Conservation (phyloP, 2,797 vertebrate species). For the Cheirogaleus major region DNA sequence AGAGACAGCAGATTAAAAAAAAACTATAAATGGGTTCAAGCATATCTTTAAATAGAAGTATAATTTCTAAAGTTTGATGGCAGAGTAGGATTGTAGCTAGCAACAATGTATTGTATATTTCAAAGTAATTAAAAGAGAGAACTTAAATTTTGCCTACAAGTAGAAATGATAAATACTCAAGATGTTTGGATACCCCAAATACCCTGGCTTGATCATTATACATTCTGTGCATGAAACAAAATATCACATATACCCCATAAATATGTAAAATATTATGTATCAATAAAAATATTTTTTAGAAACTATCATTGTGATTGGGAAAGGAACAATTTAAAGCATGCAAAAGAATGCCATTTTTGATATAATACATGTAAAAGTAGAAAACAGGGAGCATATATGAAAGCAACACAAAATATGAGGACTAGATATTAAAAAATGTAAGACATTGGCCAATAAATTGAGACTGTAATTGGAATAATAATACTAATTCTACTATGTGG, state of each 20-base stretch:
- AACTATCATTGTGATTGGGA: not conserved
- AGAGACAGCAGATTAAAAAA: not conserved
- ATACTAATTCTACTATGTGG: not conserved
- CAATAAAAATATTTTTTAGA: not conserved
- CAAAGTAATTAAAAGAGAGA: not conserved
- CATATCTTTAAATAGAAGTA: not conserved
- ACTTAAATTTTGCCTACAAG: not conserved
- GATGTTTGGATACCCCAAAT: too few species aligned
- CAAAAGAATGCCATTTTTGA: not conserved
- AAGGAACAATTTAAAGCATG: not conserved
- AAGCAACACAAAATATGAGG: not conserved
- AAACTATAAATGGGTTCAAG: not conserved
- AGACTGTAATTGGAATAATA: not conserved
- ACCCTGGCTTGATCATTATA: too few species aligned
- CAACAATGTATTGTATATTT: too few species aligned
- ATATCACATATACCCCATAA: too few species aligned
- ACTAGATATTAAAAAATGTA: not conserved
- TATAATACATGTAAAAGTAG: not conserved
- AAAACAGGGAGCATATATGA: not conserved
- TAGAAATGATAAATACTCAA: too few species aligned
- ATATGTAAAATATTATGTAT: too few species aligned
- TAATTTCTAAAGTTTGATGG: not conserved
- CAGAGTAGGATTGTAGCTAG: not conserved
- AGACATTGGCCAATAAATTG: not conserved
- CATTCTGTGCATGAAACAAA: too few species aligned